Conservation (phyloP, 2,113 vertebrate genomes). For the Mormyrus lacerda region DNA sequence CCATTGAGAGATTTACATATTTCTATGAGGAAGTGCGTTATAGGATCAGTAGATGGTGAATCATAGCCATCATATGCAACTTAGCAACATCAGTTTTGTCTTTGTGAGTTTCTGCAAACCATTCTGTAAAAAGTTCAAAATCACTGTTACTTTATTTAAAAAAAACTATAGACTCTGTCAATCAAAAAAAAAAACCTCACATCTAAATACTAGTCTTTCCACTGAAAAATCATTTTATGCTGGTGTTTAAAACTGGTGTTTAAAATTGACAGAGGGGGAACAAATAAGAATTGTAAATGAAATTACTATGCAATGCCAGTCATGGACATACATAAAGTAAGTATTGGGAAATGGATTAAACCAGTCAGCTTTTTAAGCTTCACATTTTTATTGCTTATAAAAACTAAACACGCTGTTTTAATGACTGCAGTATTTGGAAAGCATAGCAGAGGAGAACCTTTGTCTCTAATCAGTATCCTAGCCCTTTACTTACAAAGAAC, state of each 20-base stretch:
- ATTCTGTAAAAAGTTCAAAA: neutral
- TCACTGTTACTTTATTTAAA: neutral
- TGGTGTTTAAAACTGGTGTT: neutral
- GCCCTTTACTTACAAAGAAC: neutral
- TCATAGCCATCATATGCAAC: neutral
- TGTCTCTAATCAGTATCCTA: neutral
- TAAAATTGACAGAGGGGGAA: neutral
- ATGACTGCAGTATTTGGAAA: neutral
- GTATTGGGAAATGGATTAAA: neutral
- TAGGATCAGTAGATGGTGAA: neutral
- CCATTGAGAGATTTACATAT: neutral
- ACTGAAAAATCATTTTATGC: neutral
- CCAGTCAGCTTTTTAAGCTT: neutral
- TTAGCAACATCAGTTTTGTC: neutral
- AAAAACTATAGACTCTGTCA: neutral
- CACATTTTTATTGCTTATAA: neutral
- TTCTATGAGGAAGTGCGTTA: neutral
- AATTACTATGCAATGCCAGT: neutral
- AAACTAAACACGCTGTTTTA: neutral
- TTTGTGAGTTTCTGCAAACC: neutral
- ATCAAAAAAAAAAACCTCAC: neutral
- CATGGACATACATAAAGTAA: neutral
- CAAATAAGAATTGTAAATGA: neutral
- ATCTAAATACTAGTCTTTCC: neutral
- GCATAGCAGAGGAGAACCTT: neutral